Evolutionary conservation across 2,888 invertebrate genomes (phyloP).

Genomic region (Pelosia muscerda): DNA sequence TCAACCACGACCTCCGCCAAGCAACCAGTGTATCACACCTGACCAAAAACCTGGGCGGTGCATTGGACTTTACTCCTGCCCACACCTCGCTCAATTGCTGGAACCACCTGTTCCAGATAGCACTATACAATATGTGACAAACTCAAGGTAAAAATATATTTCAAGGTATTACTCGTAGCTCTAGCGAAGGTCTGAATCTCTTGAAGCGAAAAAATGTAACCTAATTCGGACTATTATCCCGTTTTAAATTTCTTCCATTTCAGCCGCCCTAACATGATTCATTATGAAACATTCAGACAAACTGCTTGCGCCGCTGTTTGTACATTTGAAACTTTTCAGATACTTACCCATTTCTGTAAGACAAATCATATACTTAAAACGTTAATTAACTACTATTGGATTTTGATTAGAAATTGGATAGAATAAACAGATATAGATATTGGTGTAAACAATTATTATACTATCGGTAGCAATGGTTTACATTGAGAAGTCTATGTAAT

Average conservation of each 20-base stretch:
- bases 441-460: no score
- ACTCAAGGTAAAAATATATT: constrained; percentile 23
- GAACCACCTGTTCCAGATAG: constrained; percentile 18
- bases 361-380: neutral
- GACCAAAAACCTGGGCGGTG: constrained; percentile 52
- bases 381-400: neutral
- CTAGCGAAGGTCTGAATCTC: neutral
- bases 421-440: neutral
- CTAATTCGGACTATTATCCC: no score
- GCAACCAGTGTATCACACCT: constrained; percentile 53
- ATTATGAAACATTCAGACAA: no score
- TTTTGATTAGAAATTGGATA: no score
- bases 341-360: neutral
- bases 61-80: constrained; percentile 23
- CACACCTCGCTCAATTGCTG: constrained; percentile 19
- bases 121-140: constrained; percentile 14
- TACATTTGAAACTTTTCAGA: neutral
- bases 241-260: no score
- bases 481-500: no score
- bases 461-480: no score
- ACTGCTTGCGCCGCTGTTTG: no score
- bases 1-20: neutral
- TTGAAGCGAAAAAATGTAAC: no score
- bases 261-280: no score
- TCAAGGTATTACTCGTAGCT: neutral